These are phyloP conservation scores for Drosophila jambulina DNA, from an alignment of 1,140 invertebrate species.

Conservation along the genomic window DNA sequence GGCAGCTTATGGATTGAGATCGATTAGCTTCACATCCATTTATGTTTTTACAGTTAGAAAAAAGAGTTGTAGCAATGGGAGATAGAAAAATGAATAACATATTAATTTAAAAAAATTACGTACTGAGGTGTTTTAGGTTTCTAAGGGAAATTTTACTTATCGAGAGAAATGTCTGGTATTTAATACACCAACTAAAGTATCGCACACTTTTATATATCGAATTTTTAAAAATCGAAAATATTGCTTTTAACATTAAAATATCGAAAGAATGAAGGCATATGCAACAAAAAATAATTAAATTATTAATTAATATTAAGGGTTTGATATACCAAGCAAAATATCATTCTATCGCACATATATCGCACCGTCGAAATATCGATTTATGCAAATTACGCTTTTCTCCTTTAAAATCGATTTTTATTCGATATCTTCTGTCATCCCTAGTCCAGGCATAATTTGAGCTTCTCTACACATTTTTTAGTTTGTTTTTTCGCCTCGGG, in stretches of 20 bases:
- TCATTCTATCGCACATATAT: too few relatives aligned
- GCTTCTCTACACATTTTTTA: background rate
- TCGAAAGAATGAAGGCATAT: background rate
- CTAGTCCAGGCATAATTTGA: background rate
- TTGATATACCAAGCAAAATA: too few relatives aligned
- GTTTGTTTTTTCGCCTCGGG: slow-evolving; percentile 12
- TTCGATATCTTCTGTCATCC: background rate
- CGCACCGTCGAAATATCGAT: too few relatives aligned
- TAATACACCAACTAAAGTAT: too few relatives aligned
- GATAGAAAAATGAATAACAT: background rate
- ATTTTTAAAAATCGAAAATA: background rate
- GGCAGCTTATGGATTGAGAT: slow-evolving; percentile 29
- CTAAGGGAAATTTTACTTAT: background rate
- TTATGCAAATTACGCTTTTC: too few relatives aligned
- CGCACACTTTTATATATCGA: background rate
- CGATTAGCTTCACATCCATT: slow-evolving; percentile 25
- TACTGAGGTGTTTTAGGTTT: background rate
- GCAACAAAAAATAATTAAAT: background rate
- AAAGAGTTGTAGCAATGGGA: background rate
- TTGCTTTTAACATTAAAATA: background rate
- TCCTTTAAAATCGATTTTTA: background rate
- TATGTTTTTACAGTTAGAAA: slow-evolving; percentile 1
- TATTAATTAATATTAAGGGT: background rate
- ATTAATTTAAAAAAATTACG: too few relatives aligned
- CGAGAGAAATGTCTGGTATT: too few relatives aligned